Evolutionary conservation across 2,888 invertebrate genomes (phyloP).

Genomic region (Drosophila quinaria): DNA sequence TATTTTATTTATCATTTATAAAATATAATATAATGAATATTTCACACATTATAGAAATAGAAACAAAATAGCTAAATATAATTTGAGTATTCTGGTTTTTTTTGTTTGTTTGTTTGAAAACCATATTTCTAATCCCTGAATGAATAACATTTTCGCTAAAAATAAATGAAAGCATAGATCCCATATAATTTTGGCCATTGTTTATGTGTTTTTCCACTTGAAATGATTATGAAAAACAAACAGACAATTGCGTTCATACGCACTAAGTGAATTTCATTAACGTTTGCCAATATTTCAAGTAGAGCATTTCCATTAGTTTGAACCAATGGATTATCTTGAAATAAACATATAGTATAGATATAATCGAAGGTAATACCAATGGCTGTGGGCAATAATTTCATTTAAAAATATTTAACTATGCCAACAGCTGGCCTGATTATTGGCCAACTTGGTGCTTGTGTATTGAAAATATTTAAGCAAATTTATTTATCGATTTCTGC

Average conservation of each 20-base stretch:
- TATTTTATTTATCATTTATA: slow-evolving; percentile 34
- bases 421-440: slow-evolving; percentile 21
- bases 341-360: slow-evolving; percentile 22
- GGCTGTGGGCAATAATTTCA: slow-evolving; percentile 27
- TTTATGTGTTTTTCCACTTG: slow-evolving; percentile 57
- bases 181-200: slow-evolving; percentile 22
- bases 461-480: not conserved
- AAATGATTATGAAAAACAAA: slow-evolving; percentile 14
- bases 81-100: slow-evolving; percentile 16
- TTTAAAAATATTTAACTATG: slow-evolving; percentile 25
- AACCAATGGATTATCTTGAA: slow-evolving; percentile 21
- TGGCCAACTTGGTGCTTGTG: not conserved
- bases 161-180: slow-evolving; percentile 44
- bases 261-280: slow-evolving; percentile 32
- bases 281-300: slow-evolving; percentile 36
- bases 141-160: slow-evolving; percentile 37
- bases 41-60: slow-evolving; percentile 7
- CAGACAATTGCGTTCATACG: slow-evolving; percentile 26
- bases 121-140: slow-evolving; percentile 27
- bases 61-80: slow-evolving; percentile 2
- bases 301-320: slow-evolving; percentile 30
- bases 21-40: slow-evolving; percentile 27
- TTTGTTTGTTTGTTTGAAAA: slow-evolving; percentile 14
- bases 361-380: slow-evolving; percentile 6
- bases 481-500: slow-evolving; percentile 29